These are phyloP conservation scores for Piaya cayana DNA, from an alignment of 2,113 vertebrate species.

Conservation along the genomic window DNA sequence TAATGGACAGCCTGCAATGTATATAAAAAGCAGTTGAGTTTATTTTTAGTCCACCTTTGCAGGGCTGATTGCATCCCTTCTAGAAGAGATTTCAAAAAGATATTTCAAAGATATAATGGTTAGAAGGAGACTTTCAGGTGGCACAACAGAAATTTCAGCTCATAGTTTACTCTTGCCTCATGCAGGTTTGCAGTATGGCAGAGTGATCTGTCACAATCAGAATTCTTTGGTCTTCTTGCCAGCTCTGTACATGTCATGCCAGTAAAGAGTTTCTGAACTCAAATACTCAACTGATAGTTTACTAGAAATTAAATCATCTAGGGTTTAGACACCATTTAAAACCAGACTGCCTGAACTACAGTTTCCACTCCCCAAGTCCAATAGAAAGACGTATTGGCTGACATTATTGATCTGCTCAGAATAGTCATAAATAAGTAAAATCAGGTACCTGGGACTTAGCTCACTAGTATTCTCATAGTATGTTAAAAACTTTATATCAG, in stretches of 20 bases:
- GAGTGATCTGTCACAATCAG: not conserved
- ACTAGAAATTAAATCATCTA: not conserved
- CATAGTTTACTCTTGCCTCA: not conserved
- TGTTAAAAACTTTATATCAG: not conserved
- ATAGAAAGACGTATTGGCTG: not conserved
- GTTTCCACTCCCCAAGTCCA: not conserved
- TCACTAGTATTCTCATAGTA: not conserved
- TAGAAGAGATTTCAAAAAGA: not conserved
- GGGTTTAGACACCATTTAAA: not conserved
- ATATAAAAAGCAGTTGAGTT: not conserved
- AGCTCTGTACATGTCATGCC: not conserved
- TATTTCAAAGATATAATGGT: not conserved
- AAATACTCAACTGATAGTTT: not conserved
- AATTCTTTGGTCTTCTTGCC: not conserved
- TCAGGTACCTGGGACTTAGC: not conserved
- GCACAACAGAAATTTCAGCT: not conserved
- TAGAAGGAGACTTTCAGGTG: not conserved
- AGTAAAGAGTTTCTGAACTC: not conserved
- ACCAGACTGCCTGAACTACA: not conserved
- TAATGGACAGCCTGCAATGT: slow-evolving; percentile 47
- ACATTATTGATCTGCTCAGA: not conserved
- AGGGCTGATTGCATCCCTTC: not conserved
- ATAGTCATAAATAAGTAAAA: not conserved
- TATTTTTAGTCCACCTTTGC: not conserved
- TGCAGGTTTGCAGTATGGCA: not conserved